Conservation (phyloP, 1,140 invertebrate species). For the Drosophila ohnishii region DNA sequence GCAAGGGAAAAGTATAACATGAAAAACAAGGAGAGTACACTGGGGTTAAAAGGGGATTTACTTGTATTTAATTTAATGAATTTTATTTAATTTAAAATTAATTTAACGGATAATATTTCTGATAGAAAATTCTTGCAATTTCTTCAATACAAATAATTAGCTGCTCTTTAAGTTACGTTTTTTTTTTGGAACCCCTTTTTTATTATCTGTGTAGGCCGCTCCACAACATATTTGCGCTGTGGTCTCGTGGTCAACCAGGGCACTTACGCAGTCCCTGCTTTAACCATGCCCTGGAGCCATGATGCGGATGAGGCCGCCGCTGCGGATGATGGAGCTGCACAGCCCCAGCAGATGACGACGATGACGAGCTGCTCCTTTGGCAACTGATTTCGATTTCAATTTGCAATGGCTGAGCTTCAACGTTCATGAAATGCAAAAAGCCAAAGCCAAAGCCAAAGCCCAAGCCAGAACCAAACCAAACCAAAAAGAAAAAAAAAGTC, state of each 20-base stretch:
- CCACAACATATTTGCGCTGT: slow-evolving; percentile 58
- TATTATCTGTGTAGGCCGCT: slow-evolving; percentile 3
- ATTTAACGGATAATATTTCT: neutral
- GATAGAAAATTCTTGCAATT: no score
- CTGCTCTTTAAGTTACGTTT: neutral
- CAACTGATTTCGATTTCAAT: slow-evolving; percentile 81
- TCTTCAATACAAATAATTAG: neutral
- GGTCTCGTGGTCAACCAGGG: slow-evolving; percentile 70
- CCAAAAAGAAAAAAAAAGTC: neutral
- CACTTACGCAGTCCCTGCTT: slow-evolving; percentile 64
- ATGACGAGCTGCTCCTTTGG: slow-evolving; percentile 40
- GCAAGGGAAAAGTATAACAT: slow-evolving; percentile 8
- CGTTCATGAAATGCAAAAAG: slow-evolving; percentile 62
- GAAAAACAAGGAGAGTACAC: slow-evolving; percentile 12
- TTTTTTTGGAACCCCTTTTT: neutral
- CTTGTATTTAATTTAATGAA: no score
- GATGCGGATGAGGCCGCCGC: slow-evolving; percentile 43
- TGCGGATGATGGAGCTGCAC: slow-evolving; percentile 33
- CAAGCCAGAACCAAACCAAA: neutral
- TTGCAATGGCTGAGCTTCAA: slow-evolving; percentile 69
- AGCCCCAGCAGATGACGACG: slow-evolving; percentile 36
- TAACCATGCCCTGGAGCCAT: slow-evolving; percentile 52
- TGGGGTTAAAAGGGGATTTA: neutral
- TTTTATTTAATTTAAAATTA: neutral
- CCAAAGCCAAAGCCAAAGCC: slow-evolving; percentile 35